Evolutionary conservation across 2,797 vertebrate species (phyloP), one percentile per base, ranked within the genome.

Genomic region (Craterocephalus amniculus): DNA sequence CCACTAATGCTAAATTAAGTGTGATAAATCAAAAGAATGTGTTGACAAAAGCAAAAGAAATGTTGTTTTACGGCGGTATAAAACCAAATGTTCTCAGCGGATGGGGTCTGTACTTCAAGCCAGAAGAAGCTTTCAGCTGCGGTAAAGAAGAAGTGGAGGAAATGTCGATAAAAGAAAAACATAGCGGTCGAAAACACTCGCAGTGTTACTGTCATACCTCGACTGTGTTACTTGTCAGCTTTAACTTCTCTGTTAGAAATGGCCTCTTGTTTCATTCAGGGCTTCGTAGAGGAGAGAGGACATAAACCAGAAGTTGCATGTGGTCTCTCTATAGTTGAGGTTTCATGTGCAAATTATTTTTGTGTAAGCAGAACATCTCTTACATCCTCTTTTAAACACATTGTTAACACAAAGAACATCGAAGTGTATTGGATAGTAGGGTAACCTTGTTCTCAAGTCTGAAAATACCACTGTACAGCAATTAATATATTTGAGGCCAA

Each of bases 211-310:
- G 70, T 89, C 89, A 86, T 91, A 94, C 92, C 93, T 93, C 87
- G 67, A 87, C 89, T 87, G 89, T 91, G 88, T 93, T 91, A 83
- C 84, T 79, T 72, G 86, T 90, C 92, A 92, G 92, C 92, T 94
- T 95, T 93, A 94, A 93, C 80, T 78, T 81, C 65, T 87, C 74
- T 64, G 38, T 85, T 77, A 74, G 74, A 85, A 84, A 83, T 69
- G 67, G 88, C 85, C 88, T 86, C 79, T 67, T 74, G 68, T 84
- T 79, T 80, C 72, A 73, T 84, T 83, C 74, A 85, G 85, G 85
- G 84, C 81, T 78, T 85, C 52, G 57, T 76, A 70, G 74, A 71
- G 62, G 68, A 69, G 73, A 78, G 67, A 74, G 58, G 67, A 31
- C 71, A 81, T 89, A 91, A 91, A 88, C 90, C 90, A 87, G 85